These are phyloP conservation scores for Physeter macrocephalus DNA, from an alignment of 2,113 vertebrate species.

Conservation along the genomic window DNA sequence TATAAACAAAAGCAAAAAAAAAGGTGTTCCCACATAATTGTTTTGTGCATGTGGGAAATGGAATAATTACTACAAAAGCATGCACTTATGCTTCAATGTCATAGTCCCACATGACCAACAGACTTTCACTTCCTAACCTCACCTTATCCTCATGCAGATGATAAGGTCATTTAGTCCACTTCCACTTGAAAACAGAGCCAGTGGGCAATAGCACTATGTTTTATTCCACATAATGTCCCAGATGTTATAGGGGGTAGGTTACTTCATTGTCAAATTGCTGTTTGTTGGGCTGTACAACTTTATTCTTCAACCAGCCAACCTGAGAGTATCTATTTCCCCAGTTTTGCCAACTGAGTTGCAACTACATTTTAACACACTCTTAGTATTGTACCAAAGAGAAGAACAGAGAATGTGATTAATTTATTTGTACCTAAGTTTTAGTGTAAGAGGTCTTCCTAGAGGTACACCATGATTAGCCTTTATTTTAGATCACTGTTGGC, in stretches of 20 bases:
- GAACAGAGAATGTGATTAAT: background rate
- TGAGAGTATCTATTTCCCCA: background rate
- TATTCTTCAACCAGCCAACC: background rate
- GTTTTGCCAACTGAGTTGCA: background rate
- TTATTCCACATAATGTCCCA: background rate
- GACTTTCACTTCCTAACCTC: background rate
- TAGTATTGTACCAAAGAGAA: background rate
- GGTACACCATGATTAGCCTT: background rate
- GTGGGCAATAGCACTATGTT: background rate
- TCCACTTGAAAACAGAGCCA: background rate
- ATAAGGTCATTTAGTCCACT: background rate
- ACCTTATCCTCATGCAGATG: background rate
- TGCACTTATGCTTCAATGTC: background rate
- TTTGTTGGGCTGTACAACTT: background rate
- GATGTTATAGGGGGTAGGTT: background rate
- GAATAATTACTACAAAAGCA: background rate
- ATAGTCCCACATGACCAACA: background rate
- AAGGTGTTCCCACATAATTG: background rate
- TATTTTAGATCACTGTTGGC: constrained; percentile 46
- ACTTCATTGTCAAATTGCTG: background rate
- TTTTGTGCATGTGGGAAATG: background rate
- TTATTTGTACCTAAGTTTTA: background rate
- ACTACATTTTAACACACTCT: background rate
- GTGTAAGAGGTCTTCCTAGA: background rate
- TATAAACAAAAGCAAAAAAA: background rate